Percentiles rank a stretch among this genome's conserved stretches.
Conservation (phyloP, 2,113 vertebrate species). For the Sinocyclocheilus anshuiensis region DNA sequence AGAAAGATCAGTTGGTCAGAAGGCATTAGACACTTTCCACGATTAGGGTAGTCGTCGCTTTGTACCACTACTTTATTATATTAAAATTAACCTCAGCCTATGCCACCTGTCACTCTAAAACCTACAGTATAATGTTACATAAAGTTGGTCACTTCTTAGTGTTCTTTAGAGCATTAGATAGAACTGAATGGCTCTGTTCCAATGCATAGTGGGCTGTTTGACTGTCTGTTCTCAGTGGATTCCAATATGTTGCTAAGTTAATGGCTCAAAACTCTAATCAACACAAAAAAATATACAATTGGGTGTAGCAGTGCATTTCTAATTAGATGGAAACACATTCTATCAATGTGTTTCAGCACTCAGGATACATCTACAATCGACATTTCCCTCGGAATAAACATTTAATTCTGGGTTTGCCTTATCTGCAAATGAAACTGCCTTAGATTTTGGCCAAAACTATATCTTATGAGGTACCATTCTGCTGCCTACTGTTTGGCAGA, state of each 20-base stretch:
- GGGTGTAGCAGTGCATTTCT: neutral
- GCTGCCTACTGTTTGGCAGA: neutral
- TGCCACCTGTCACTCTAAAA: neutral
- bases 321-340: neutral
- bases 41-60: neutral
- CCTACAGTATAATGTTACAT: too few relatives aligned
- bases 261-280: neutral
- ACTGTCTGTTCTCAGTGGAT: neutral
- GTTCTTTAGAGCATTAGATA: neutral
- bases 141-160: neutral
- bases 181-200: neutral
- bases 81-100: neutral
- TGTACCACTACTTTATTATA: neutral
- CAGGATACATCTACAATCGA: neutral
- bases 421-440: neutral
- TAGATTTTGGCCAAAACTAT: neutral
- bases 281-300: neutral
- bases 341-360: neutral
- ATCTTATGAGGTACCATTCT: neutral
- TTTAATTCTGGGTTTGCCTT: neutral
- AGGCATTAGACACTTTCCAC: neutral
- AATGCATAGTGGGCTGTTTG: neutral
- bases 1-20: neutral
- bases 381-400: neutral
- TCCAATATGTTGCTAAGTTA: neutral